Percentiles rank a stretch among this genome's conserved stretches.
phyloP scores from a whole-genome alignment of 2,113 vertebrate species.

The Pardalotus punctatus region DNA sequence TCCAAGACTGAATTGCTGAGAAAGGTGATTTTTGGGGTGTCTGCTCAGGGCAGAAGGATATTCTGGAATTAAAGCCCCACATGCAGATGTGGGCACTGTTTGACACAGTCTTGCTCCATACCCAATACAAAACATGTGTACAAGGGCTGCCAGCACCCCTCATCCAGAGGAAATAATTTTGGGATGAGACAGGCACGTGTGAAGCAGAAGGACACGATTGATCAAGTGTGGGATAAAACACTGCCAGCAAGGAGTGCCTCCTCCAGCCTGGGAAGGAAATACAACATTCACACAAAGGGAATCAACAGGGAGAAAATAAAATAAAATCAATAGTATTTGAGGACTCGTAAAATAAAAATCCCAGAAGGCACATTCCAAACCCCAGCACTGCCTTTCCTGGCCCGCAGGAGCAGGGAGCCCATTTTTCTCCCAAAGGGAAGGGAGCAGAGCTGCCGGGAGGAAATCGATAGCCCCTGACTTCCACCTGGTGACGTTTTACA shows the following conservation, averaged over 20 bases:
- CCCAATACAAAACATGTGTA: rapidly evolving
- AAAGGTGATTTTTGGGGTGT: not conserved
- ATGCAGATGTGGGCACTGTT: rapidly evolving
- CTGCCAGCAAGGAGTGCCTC: not conserved
- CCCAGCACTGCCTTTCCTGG: not conserved
- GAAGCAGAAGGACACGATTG: not conserved
- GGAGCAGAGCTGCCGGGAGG: not conserved
- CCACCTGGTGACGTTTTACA: not conserved
- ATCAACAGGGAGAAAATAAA: not conserved
- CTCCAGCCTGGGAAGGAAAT: not conserved
- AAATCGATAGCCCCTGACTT: not conserved
- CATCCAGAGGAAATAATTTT: not conserved
- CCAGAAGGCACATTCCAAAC: not conserved
- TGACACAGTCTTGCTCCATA: not conserved
- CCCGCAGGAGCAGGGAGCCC: not conserved
- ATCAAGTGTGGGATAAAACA: not conserved
- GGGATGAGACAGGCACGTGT: rapidly evolving
- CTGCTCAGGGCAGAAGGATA: not conserved
- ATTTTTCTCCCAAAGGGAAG: not conserved
- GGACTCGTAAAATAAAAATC: not conserved
- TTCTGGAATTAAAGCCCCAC: not conserved
- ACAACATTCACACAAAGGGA: not conserved
- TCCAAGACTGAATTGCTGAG: not conserved
- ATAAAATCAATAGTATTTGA: not conserved
- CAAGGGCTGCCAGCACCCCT: not conserved